A percentile compares a stretch with the other conserved stretches of the same genome.
phyloP scores from a whole-genome alignment of 2,113 vertebrate species.

The Turdus rufiventris region DNA sequence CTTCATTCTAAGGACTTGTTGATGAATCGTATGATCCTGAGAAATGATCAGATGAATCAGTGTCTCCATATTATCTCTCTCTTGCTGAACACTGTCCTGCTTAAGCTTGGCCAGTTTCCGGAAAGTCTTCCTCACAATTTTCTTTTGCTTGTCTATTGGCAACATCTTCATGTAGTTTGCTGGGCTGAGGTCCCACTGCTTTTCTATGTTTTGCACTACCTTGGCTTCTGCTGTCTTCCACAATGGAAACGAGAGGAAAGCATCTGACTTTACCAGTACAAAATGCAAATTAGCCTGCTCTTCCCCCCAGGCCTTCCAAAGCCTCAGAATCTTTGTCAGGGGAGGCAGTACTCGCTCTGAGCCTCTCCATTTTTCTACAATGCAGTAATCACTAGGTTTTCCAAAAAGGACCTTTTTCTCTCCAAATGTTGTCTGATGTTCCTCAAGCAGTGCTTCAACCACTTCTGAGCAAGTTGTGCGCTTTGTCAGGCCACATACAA shows the following conservation, averaged over 20 bases:
- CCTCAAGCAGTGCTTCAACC: constrained; percentile 89
- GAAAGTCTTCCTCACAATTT: constrained; percentile 91
- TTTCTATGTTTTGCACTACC: constrained; percentile 73
- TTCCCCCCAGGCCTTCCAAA: constrained; percentile 94
- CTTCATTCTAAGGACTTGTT: constrained; percentile 86
- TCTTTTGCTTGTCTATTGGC: constrained; percentile 87
- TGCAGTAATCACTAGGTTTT: constrained; percentile 87
- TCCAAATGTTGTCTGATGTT: constrained; percentile 80
- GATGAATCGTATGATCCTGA: constrained; percentile 91
- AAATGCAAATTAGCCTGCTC: constrained; percentile 88
- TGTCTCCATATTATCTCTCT: constrained; percentile 81
- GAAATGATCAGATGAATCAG: constrained; percentile 89
- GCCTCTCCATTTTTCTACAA: constrained; percentile 92
- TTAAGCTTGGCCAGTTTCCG: constrained; percentile 90
- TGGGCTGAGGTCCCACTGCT: constrained; percentile 78
- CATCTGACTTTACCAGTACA: constrained; percentile 83
- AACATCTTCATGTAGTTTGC: constrained; percentile 81
- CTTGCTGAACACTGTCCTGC: constrained; percentile 72
- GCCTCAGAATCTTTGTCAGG: constrained; percentile 87
- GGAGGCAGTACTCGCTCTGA: constrained; percentile 89
- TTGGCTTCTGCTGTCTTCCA: constrained; percentile 80
- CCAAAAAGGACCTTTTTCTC: constrained; percentile 83
- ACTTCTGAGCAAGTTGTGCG: constrained; percentile 90
- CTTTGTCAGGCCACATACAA: constrained; percentile 90
- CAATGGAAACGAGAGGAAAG: constrained; percentile 79